Evolutionary conservation across 2,888 invertebrate genomes (phyloP).

Genomic region (Rhamnusium bicolor): DNA sequence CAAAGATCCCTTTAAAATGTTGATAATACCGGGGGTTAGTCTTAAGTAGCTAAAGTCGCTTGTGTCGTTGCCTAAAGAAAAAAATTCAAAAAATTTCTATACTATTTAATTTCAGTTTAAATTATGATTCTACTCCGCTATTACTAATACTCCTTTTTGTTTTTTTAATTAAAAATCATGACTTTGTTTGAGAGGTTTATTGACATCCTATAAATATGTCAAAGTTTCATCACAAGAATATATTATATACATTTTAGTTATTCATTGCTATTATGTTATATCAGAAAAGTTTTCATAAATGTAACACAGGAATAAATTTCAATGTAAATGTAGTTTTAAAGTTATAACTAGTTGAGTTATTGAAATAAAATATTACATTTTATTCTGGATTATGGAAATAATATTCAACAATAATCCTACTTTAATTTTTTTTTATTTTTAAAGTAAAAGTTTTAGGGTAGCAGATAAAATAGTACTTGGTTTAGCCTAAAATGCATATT

Average conservation of each 20-base stretch:
- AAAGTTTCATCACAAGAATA: background rate
- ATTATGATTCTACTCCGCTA: no score
- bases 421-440: background rate
- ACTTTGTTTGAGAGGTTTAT: background rate
- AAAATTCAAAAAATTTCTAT: no score
- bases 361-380: conserved; percentile 6
- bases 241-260: background rate
- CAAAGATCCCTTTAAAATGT: no score
- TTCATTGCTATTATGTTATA: background rate
- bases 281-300: background rate
- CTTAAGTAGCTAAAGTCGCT: no score
- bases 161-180: background rate
- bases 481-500: no score
- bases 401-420: background rate
- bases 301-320: conserved; percentile 12
- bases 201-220: background rate
- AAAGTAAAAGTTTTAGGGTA: background rate
- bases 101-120: no score
- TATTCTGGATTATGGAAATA: conserved; percentile 14
- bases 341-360: conserved; percentile 3
- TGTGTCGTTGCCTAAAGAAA: no score
- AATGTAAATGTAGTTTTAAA: conserved; percentile 5
- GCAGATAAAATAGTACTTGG: background rate
- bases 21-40: no score
- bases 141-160: no score